A percentile compares a stretch with the other conserved stretches of the same genome.
Evolutionary conservation across 2,888 invertebrate species (phyloP).

Genomic region (Alloplasta piceator): DNA sequence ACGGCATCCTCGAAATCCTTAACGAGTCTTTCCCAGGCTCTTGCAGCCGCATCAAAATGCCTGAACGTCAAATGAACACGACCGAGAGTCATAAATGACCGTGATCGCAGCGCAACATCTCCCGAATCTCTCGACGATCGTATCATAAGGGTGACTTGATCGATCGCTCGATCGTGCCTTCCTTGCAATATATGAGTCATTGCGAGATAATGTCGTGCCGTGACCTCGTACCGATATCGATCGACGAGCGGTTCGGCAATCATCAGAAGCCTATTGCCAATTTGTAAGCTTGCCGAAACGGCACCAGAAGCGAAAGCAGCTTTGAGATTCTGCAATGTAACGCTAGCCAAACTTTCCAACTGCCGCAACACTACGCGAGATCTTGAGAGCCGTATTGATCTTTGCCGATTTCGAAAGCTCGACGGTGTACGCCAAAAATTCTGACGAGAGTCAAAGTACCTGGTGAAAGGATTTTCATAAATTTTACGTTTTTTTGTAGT

Average conservation of each 20-base stretch:
- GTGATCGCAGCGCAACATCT: slow-evolving; percentile 64
- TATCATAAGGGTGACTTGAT: slow-evolving; percentile 72
- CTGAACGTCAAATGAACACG: slow-evolving; percentile 77
- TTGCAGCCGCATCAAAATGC: slow-evolving; percentile 74
- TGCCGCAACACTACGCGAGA: slow-evolving; percentile 65
- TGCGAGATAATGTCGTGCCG: slow-evolving; percentile 72
- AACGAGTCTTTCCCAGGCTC: slow-evolving; percentile 74
- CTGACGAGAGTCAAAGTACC: slow-evolving; percentile 72
- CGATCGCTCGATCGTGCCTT: slow-evolving; percentile 77
- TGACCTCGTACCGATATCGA: slow-evolving; percentile 68
- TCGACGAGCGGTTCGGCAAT: slow-evolving; percentile 66
- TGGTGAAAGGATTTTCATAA: slow-evolving; percentile 45
- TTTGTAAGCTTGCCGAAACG: slow-evolving; percentile 61
- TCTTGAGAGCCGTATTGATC: slow-evolving; percentile 17
- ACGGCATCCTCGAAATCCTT: slow-evolving; percentile 64
- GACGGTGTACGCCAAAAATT: slow-evolving; percentile 41
- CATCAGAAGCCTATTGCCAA: slow-evolving; percentile 70
- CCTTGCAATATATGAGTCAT: slow-evolving; percentile 71
- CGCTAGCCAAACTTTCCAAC: slow-evolving; percentile 63
- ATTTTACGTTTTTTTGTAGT: slow-evolving; percentile 5
- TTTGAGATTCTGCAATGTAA: slow-evolving; percentile 69
- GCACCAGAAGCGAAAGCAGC: slow-evolving; percentile 69
- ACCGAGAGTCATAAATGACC: slow-evolving; percentile 74
- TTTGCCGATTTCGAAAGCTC: slow-evolving; percentile 25
- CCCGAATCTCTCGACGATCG: slow-evolving; percentile 68